These are phyloP conservation scores for Parnassius apollo DNA, from an alignment of 2,888 invertebrate species.

Conservation along the genomic window DNA sequence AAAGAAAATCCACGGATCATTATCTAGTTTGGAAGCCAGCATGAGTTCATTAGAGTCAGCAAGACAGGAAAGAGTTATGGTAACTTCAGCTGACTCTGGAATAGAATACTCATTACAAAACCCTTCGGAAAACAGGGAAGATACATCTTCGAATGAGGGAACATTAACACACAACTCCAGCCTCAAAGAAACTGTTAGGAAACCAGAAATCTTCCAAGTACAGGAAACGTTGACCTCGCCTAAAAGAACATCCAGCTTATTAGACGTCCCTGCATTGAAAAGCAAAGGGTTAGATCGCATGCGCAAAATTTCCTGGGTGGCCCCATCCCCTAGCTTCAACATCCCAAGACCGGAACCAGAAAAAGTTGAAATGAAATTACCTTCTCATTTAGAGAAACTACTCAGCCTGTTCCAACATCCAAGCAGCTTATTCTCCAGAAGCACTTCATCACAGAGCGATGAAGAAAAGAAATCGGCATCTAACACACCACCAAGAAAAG, in stretches of 20 bases:
- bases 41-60: slow-evolving; percentile 74
- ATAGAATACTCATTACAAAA: slow-evolving; percentile 73
- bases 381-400: slow-evolving; percentile 84
- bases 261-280: slow-evolving; percentile 72
- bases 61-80: slow-evolving; percentile 64
- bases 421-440: slow-evolving; percentile 80
- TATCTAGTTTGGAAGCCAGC: slow-evolving; percentile 75
- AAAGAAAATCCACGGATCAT: slow-evolving; percentile 68
- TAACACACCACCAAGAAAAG: slow-evolving; percentile 70
- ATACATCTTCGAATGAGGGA: slow-evolving; percentile 73
- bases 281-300: slow-evolving; percentile 66
- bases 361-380: slow-evolving; percentile 60
- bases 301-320: slow-evolving; percentile 83
- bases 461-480: slow-evolving; percentile 68
- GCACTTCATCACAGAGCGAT: slow-evolving; percentile 47
- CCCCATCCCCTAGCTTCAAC: slow-evolving; percentile 69
- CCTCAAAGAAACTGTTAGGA: slow-evolving; percentile 58
- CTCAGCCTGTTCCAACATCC: slow-evolving; percentile 85
- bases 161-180: slow-evolving; percentile 74
- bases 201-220: slow-evolving; percentile 39
- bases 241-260: slow-evolving; percentile 63
- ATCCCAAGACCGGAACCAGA: slow-evolving; percentile 62
- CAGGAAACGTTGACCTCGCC: slow-evolving; percentile 64
- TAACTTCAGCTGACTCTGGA: slow-evolving; percentile 74
- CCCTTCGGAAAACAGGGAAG: slow-evolving; percentile 62